phyloP scores from a whole-genome alignment of 1,140 invertebrate species.

The Philotrypesis tridentata region DNA sequence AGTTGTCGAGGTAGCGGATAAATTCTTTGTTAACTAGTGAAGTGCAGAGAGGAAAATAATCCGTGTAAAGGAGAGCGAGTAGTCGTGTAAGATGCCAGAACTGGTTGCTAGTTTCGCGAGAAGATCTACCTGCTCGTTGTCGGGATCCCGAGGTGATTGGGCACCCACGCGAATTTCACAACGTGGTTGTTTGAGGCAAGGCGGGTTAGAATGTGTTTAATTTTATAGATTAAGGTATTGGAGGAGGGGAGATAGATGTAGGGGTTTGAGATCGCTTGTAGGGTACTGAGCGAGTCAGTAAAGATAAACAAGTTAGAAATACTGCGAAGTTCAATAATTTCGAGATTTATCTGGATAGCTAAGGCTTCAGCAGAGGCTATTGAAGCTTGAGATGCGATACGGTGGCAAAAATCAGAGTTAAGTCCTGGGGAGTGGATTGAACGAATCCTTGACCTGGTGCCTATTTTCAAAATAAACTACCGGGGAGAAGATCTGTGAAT shows the following conservation, averaged over 20 bases:
- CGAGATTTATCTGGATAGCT: not conserved
- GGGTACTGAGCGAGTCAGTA: slow-evolving; percentile 24
- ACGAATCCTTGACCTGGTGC: too few species aligned
- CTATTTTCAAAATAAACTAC: too few species aligned
- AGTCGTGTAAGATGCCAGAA: too few species aligned
- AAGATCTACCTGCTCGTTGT: not conserved
- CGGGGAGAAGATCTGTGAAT: not conserved
- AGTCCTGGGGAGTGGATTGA: not conserved
- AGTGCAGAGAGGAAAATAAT: too few species aligned
- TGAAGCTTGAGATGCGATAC: not conserved
- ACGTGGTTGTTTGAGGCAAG: not conserved
- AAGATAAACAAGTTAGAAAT: slow-evolving; percentile 22
- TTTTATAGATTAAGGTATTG: not conserved
- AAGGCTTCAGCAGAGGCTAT: slow-evolving; percentile 34
- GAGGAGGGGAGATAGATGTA: not conserved
- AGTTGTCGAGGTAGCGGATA: too few species aligned
- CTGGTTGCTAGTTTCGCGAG: not conserved
- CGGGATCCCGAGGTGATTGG: not conserved
- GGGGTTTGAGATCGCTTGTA: not conserved
- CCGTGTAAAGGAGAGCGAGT: too few species aligned
- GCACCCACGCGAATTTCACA: not conserved
- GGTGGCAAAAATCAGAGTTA: not conserved
- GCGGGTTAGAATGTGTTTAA: not conserved
- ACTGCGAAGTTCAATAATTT: not conserved
- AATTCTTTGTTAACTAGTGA: too few species aligned